Conservation (phyloP, 2,113 vertebrate species). For the Machaerirhynchus nigripectus region DNA sequence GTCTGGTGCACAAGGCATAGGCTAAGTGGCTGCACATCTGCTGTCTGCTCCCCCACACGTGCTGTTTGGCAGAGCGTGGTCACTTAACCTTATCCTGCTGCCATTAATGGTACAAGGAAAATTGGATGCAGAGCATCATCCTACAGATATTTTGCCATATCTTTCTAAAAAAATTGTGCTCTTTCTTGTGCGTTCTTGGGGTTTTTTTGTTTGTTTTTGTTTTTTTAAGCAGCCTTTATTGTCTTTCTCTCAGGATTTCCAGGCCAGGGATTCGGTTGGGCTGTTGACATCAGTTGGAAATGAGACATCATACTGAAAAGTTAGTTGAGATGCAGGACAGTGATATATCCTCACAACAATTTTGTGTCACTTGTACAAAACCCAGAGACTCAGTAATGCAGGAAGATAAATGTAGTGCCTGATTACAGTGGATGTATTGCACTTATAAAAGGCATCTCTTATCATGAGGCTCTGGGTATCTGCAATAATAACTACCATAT, state of each 20-base stretch:
- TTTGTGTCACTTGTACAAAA: conserved; percentile 17
- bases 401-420: neutral
- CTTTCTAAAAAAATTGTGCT: neutral
- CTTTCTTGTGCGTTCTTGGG: neutral
- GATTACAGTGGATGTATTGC: neutral
- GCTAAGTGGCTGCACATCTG: conserved; percentile 24
- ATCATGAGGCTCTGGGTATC: neutral
- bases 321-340: neutral
- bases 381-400: neutral
- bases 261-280: neutral
- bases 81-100: neutral
- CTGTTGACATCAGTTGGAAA: neutral
- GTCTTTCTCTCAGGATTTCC: neutral
- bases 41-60: neutral
- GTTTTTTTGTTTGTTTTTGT: too few relatives aligned
- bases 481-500: neutral
- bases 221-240: neutral
- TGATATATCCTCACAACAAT: neutral
- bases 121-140: neutral
- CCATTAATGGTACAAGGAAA: neutral
- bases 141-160: neutral
- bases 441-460: conserved; percentile 4
- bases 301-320: neutral
- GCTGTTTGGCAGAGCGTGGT: neutral
- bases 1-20: neutral